These are phyloP conservation scores for Rutpela maculata DNA, from an alignment of 2,888 invertebrate species.

Conservation along the genomic window DNA sequence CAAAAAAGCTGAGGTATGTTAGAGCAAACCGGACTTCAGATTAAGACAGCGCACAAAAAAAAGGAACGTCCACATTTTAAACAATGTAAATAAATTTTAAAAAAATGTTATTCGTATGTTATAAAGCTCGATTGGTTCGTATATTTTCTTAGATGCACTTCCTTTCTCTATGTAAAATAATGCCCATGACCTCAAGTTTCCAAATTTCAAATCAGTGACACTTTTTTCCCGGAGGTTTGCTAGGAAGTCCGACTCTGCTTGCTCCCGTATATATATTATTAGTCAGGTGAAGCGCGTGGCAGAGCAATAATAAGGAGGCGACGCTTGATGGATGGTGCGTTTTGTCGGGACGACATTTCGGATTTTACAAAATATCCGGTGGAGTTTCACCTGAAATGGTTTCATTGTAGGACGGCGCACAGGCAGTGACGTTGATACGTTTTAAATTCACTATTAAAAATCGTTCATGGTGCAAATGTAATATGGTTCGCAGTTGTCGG, in stretches of 20 bases:
- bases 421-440: neutral
- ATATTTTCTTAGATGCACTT: too few species aligned
- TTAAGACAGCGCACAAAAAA: too few species aligned
- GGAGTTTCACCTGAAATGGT: neutral
- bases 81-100: too few species aligned
- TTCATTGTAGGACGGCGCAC: neutral
- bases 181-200: too few species aligned
- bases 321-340: neutral
- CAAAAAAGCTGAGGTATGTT: too few species aligned
- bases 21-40: too few species aligned
- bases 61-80: too few species aligned
- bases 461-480: neutral
- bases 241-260: neutral
- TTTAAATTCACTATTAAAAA: neutral
- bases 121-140: too few species aligned
- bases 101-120: too few species aligned
- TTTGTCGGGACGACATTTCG: slow-evolving; percentile 7
- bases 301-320: neutral
- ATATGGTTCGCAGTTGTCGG: neutral
- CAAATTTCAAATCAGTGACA: too few species aligned
- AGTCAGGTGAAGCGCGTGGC: slow-evolving; percentile 7
- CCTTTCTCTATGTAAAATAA: too few species aligned
- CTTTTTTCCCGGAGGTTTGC: too few species aligned
- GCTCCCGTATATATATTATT: neutral
- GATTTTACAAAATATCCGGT: slow-evolving; percentile 7